Evolutionary conservation across 92 coral and sea anemone species (phyloP).

Genomic region (Epizoanthus ramosus): DNA sequence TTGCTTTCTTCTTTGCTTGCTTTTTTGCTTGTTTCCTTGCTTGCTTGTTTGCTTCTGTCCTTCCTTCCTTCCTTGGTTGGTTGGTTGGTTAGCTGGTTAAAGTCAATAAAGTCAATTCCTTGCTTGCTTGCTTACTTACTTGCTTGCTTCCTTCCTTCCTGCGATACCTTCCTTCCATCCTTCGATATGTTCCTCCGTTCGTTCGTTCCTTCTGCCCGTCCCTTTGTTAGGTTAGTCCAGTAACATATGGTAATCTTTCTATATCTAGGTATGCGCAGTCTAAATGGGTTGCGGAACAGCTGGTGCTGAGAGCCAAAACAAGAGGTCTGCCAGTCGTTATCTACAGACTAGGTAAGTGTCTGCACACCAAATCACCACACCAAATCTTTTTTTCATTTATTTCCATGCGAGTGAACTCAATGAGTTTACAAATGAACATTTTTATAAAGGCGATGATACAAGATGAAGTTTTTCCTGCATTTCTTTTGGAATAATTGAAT

Average conservation of each 20-base stretch:
- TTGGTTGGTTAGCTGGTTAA: no score
- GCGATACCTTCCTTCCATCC: not conserved
- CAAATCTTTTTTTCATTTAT: no score
- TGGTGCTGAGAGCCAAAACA: constrained; percentile 78
- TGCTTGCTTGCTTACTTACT: no score
- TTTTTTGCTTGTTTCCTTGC: no score
- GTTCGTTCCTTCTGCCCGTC: not conserved
- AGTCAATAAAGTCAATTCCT: no score
- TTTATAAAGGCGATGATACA: no score
- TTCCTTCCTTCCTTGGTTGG: not conserved
- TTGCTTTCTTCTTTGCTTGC: no score
- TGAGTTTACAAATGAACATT: no score
- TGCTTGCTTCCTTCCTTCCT: not conserved
- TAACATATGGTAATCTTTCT: not conserved
- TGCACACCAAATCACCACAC: no score
- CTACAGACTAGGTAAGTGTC: constrained; percentile 72
- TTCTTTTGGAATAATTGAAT: not conserved
- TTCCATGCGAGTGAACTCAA: no score
- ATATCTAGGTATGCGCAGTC: constrained; percentile 74
- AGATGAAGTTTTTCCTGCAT: no score
- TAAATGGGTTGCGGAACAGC: constrained; percentile 93
- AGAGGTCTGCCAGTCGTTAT: constrained; percentile 86
- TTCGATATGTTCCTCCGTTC: not conserved
- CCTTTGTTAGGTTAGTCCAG: not conserved
- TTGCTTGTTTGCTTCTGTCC: no score